These are phyloP conservation scores for Sturmia bella DNA, from an alignment of 2,888 invertebrate genomes.

Conservation along the genomic window DNA sequence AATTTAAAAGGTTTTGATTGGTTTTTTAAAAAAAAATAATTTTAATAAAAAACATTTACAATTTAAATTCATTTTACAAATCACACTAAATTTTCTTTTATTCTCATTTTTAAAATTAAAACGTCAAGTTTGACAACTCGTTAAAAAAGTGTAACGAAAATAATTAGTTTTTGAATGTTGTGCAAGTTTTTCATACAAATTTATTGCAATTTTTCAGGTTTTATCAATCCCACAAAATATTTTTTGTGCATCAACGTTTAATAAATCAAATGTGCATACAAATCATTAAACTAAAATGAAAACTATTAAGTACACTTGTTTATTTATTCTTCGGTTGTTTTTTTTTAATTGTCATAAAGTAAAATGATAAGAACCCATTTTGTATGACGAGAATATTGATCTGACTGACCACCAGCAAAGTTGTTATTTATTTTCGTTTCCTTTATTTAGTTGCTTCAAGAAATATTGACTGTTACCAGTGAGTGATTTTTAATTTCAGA, in stretches of 20 bases:
- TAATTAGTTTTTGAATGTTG: background rate
- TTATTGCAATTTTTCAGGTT: background rate
- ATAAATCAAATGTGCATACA: no score
- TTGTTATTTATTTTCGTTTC: constrained; percentile 28
- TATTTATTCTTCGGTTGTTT: no score
- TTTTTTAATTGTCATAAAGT: no score
- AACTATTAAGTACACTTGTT: no score
- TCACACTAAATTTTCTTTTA: background rate
- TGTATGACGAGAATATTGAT: background rate
- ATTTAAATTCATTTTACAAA: constrained; percentile 6
- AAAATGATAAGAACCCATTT: background rate
- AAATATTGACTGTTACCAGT: constrained; percentile 19
- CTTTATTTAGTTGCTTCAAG: background rate
- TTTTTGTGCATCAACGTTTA: no score
- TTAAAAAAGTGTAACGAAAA: constrained; percentile 7
- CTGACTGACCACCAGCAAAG: constrained; percentile 50
- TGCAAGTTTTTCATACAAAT: background rate
- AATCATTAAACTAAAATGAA: no score
- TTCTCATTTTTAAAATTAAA: constrained; percentile 4
- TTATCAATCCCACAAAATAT: no score
- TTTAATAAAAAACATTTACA: constrained; percentile 12
- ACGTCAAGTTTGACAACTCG: constrained; percentile 14
- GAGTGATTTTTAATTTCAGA: background rate
- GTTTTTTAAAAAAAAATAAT: no score
- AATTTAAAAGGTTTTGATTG: no score